Evolutionary conservation across 2,888 invertebrate genomes (phyloP).

Genomic region (Dicyrtoma fusca): DNA sequence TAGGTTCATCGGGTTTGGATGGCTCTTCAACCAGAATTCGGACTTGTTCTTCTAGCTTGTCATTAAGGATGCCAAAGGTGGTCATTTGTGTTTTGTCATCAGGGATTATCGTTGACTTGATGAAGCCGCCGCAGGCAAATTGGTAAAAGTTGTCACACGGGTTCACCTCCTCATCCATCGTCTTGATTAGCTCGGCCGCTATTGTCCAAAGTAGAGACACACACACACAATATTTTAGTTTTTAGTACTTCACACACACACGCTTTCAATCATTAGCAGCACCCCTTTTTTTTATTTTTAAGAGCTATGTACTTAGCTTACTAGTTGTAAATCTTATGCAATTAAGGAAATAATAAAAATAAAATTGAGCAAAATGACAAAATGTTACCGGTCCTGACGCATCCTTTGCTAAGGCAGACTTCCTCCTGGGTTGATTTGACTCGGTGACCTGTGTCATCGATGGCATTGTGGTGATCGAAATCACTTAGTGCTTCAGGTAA

Average conservation of each 20-base stretch:
- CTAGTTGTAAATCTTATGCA: too few species aligned
- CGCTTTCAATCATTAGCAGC: too few species aligned
- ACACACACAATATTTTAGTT: background rate
- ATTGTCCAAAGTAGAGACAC: background rate
- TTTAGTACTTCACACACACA: background rate
- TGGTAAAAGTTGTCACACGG: slow-evolving; percentile 83
- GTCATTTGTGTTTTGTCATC: slow-evolving; percentile 81
- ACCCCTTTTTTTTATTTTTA: too few species aligned
- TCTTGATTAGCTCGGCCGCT: slow-evolving; percentile 72
- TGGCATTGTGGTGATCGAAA: slow-evolving; percentile 42
- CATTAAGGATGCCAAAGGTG: slow-evolving; percentile 72
- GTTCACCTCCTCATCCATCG: slow-evolving; percentile 72
- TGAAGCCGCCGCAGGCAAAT: slow-evolving; percentile 77
- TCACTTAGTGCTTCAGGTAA: slow-evolving; percentile 55
- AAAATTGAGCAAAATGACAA: too few species aligned
- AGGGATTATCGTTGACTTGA: slow-evolving; percentile 73
- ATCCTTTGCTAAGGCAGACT: slow-evolving; percentile 75
- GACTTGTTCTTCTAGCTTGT: slow-evolving; percentile 74
- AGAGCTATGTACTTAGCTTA: background rate
- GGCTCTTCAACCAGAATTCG: slow-evolving; percentile 72
- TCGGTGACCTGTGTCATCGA: slow-evolving; percentile 40
- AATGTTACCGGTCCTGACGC: slow-evolving; percentile 73
- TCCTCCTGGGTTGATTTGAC: slow-evolving; percentile 54
- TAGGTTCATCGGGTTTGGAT: slow-evolving; percentile 66
- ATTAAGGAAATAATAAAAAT: too few species aligned